Base-by-base conservation (phyloP, 2,797 vertebrate genomes). In the Lepilemur septentrionalis region DNA sequence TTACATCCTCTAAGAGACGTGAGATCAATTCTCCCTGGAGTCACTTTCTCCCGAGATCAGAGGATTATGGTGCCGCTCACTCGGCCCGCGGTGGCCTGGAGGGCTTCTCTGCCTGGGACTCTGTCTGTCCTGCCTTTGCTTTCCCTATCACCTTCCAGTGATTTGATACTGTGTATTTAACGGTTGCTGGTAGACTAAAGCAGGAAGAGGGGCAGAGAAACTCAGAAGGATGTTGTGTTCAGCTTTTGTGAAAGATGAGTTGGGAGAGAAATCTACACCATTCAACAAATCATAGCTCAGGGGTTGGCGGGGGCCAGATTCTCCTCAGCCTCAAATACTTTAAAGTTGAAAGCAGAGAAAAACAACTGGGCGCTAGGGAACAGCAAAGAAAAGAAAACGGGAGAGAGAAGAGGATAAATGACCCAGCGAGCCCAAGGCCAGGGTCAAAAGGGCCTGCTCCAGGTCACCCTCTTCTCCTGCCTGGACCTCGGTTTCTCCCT, bases 341-440 rank as follows among this genome's bases (percentile, higher is more conserved):
- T 70, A 70, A 72, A n/a, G 41, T 67, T 88, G n/a, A 84, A 97
- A 20, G 38, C 50, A 76, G 25, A 78, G 38, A 73, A 88, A 73
- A 43, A n/a, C 41, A 57, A 25, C 8, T 22, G 20, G 20, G 28
- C 2, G 18, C 13, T 7, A 48, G 50, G 28, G 4, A 41, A 32
- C 43, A 14, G 23, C 25, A 23, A 63, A 30, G 22, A 18, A 52
- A 32, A 73, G 65, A 43, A 20, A 59, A 73, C 17, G 35, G 32
- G 63, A 28, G 4, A 28, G 10, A 30, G 41, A 30, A 38, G 30
- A 38, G 2, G 28, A 57, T 43, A 23, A 35, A 20, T n/a, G 32
- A 52, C 18, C 35, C n/a, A 5, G 11, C 1, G 23, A 25, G 50
- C 13, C 28, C 3, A 1, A 61, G 22, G 3, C 7, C 22, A 1